Conservation (phyloP, 2,113 vertebrate species). For the Indicator indicator region DNA sequence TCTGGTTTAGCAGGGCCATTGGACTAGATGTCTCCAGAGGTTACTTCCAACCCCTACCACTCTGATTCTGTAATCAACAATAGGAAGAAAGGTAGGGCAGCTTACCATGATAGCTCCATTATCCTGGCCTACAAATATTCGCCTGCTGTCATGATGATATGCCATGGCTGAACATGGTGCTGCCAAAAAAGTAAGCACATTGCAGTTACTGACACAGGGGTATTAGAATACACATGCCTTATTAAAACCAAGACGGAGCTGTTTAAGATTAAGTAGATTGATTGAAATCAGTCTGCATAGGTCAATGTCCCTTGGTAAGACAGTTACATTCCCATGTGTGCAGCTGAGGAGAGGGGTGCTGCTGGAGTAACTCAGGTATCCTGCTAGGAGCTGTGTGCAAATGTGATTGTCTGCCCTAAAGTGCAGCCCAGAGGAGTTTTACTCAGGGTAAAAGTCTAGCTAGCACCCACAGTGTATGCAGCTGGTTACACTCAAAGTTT, state of each 20-base stretch:
- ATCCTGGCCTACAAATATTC: conserved; percentile 97
- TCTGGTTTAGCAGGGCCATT: no score
- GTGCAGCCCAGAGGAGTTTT: neutral
- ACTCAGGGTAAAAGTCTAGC: neutral
- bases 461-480: neutral
- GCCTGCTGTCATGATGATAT: conserved; percentile 94
- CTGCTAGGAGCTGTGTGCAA: neutral
- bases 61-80: neutral
- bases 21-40: no score
- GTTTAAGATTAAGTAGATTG: neutral
- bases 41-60: no score
- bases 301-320: neutral
- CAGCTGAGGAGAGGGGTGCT: neutral
- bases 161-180: conserved; percentile 93
- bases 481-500: neutral
- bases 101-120: conserved; percentile 95
- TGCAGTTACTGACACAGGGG: neutral
- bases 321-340: neutral
- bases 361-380: neutral
- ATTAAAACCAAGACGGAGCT: neutral
- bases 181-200: conserved; percentile 58
- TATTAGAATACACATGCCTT: neutral
- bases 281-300: neutral
- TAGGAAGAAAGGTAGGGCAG: neutral
- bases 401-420: no score